Conservation (phyloP, 2,888 invertebrate genomes). For the Tenthredo mesomela region DNA sequence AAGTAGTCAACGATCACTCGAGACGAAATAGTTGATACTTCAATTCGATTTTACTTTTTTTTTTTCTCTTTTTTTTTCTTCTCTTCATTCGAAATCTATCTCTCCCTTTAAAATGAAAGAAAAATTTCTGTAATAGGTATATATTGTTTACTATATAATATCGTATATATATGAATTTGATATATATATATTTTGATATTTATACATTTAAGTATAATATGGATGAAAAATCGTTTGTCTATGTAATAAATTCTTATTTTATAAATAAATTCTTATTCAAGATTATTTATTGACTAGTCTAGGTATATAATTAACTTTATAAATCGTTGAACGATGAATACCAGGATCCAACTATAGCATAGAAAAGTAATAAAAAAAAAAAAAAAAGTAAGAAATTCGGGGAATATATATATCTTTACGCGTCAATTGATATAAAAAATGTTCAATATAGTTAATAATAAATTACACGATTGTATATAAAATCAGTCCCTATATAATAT, state of each 20-base stretch:
- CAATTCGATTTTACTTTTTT: neutral
- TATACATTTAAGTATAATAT: no score
- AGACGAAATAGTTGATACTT: neutral
- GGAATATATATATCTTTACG: neutral
- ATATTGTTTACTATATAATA: no score
- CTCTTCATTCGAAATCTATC: neutral
- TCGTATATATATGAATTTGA: no score
- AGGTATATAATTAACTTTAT: neutral
- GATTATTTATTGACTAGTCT: neutral
- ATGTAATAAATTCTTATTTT: neutral
- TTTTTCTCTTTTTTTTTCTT: neutral
- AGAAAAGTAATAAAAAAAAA: neutral
- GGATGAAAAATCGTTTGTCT: neutral
- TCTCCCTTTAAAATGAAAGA: neutral
- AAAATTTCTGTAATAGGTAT: neutral
- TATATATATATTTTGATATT: no score
- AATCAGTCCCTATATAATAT: conserved; percentile 2
- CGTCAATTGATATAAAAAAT: neutral
- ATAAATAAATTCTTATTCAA: neutral
- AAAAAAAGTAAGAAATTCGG: neutral
- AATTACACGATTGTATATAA: neutral
- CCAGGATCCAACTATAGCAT: neutral
- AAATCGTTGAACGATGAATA: neutral
- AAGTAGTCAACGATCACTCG: conserved; percentile 11
- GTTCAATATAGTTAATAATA: neutral